These are phyloP conservation scores for Tethya wilhelma DNA, from an alignment of 37 sponge, comb jelly and placozoan genomes.

Conservation along the genomic window DNA sequence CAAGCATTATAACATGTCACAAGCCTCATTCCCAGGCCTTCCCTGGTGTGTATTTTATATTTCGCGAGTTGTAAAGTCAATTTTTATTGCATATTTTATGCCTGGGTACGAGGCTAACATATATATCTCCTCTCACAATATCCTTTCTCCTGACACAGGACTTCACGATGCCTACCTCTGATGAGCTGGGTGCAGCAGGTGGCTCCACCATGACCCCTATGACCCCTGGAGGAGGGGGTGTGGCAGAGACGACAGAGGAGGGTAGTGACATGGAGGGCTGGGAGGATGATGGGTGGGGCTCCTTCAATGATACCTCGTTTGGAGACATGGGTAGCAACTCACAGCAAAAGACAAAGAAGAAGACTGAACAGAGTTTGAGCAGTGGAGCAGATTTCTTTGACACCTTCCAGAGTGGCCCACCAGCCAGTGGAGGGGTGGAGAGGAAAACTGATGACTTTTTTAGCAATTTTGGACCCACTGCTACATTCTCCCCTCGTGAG, in stretches of 20 bases:
- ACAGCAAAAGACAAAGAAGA: not conserved
- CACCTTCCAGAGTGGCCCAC: not conserved
- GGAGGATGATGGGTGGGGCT: slow-evolving; percentile 65
- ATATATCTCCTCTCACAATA: no score
- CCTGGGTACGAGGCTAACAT: no score
- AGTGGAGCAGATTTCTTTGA: slow-evolving; percentile 70
- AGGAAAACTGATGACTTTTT: slow-evolving; percentile 1
- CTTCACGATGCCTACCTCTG: no score
- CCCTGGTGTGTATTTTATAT: no score
- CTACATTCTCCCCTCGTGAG: not conserved
- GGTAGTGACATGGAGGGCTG: slow-evolving; percentile 66
- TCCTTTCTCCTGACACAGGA: not conserved
- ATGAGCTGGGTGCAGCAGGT: no score
- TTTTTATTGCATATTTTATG: no score
- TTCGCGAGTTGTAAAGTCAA: no score
- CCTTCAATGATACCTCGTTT: not conserved
- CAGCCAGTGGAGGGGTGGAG: not conserved
- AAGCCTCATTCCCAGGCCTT: no score
- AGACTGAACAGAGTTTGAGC: not conserved
- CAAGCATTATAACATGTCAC: no score
- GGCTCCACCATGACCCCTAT: no score
- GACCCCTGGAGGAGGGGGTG: not conserved
- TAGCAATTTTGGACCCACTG: not conserved
- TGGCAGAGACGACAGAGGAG: slow-evolving; percentile 1
- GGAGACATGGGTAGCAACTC: not conserved